These are phyloP conservation scores for Lepidochitona cinerea DNA, from an alignment of 2,888 invertebrate genomes.

Conservation along the genomic window DNA sequence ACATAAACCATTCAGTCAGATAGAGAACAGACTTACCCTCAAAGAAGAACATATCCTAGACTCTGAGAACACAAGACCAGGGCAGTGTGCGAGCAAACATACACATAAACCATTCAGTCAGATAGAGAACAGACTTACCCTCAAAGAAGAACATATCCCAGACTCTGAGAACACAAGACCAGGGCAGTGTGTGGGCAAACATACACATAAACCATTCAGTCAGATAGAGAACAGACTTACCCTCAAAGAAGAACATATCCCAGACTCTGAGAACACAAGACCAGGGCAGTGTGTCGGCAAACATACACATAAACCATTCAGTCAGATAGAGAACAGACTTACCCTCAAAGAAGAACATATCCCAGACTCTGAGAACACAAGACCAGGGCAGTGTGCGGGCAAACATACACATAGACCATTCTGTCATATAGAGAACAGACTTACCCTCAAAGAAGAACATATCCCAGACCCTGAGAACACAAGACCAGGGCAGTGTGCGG, in stretches of 20 bases:
- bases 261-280: slow-evolving; percentile 64
- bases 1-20: not conserved
- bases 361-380: slow-evolving; percentile 65
- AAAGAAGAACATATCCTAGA: slow-evolving; percentile 96
- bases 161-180: slow-evolving; percentile 92
- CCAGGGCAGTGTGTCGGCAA: slow-evolving; percentile 75
- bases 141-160: slow-evolving; percentile 99
- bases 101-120: not conserved
- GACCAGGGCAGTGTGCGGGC: slow-evolving; percentile 75
- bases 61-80: slow-evolving; percentile 91
- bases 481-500: slow-evolving; percentile 55
- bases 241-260: not conserved
- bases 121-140: slow-evolving; percentile 75
- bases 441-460: slow-evolving; percentile 91
- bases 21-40: slow-evolving; percentile 82
- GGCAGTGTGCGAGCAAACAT: slow-evolving; percentile 63
- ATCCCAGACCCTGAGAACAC: slow-evolving; percentile 93
- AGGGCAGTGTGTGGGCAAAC: slow-evolving; percentile 93
- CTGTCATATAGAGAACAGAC: not conserved
- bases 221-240: slow-evolving; percentile 85
- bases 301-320: not conserved
- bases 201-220: slow-evolving; percentile 99
- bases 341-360: slow-evolving; percentile 65
- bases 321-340: not conserved
- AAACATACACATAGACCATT: slow-evolving; percentile 8